A percentile compares a stretch with the other conserved stretches of the same genome.
Conservation (phyloP, 2,797 vertebrate genomes). For the Chanos chanos region DNA sequence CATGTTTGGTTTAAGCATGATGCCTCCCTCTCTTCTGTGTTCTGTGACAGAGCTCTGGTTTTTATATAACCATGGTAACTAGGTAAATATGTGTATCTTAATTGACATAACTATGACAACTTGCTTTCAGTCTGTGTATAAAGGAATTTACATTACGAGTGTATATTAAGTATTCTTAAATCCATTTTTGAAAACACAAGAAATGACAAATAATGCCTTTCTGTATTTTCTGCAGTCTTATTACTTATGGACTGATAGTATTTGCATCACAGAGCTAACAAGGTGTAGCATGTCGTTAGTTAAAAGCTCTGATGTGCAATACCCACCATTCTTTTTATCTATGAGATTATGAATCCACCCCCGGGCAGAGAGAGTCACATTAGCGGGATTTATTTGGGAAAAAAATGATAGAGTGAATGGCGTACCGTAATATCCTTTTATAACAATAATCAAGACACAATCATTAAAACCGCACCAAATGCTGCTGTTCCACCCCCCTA, state of each 20-base stretch:
- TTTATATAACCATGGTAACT: too few relatives aligned
- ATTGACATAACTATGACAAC: constrained; percentile 38
- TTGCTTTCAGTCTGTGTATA: constrained; percentile 17
- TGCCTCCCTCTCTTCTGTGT: too few relatives aligned
- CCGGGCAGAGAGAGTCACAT: constrained; percentile 39
- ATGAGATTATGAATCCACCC: constrained; percentile 35
- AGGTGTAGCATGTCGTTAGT: constrained; percentile 49
- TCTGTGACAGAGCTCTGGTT: too few relatives aligned
- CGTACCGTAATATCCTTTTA: constrained; percentile 52
- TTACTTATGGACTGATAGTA: constrained; percentile 16
- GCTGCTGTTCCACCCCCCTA: constrained; percentile 48
- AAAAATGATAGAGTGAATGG: constrained; percentile 49
- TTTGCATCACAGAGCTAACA: constrained; percentile 41
- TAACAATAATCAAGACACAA: constrained; percentile 58
- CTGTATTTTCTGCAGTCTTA: neutral
- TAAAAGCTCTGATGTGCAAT: constrained; percentile 46
- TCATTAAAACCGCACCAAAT: constrained; percentile 49
- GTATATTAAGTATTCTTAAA: constrained; percentile 33
- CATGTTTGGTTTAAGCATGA: too few relatives aligned
- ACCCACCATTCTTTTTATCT: constrained; percentile 51
- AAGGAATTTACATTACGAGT: constrained; percentile 23
- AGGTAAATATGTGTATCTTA: constrained; percentile 19
- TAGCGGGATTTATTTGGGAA: constrained; percentile 48
- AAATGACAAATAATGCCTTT: constrained; percentile 14
- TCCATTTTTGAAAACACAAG: constrained; percentile 36